phyloP scores from a whole-genome alignment of 2,113 vertebrate species.

The Sinocyclocheilus anophthalmus region DNA sequence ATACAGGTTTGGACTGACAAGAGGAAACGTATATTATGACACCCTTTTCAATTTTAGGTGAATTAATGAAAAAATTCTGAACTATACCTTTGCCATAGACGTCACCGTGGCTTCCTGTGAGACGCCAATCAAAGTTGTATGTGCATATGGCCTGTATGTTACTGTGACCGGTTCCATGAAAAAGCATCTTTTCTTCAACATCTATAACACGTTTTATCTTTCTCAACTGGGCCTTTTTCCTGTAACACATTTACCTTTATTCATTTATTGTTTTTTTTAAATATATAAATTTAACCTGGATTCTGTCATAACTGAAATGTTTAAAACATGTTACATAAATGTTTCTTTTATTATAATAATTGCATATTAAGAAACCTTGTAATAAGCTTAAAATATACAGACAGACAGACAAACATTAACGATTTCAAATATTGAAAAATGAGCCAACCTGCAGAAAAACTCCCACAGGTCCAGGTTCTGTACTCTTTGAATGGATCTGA shows the following conservation, averaged over 20 bases:
- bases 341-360: too few species aligned
- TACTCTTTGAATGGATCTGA: conserved; percentile 93
- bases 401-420: conserved; percentile 47
- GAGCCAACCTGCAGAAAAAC: conserved; percentile 92
- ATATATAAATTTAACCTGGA: neutral
- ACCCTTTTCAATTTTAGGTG: neutral
- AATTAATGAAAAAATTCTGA: neutral
- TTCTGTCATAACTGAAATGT: conserved; percentile 38
- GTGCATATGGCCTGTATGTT: conserved; percentile 96
- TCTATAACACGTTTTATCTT: conserved; percentile 84
- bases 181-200: conserved; percentile 93
- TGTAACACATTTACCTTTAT: conserved; percentile 56
- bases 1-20: neutral
- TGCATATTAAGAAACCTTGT: neutral
- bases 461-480: conserved; percentile 97
- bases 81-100: conserved; percentile 92
- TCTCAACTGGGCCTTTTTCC: conserved; percentile 93
- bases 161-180: conserved; percentile 94
- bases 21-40: neutral
- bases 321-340: neutral
- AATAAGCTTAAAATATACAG: neutral
- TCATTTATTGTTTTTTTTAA: too few species aligned
- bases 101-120: conserved; percentile 91
- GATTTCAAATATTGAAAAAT: neutral
- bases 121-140: conserved; percentile 97